phyloP scores from a whole-genome alignment of 1,140 invertebrate species.

The Drosophila kepulauana region DNA sequence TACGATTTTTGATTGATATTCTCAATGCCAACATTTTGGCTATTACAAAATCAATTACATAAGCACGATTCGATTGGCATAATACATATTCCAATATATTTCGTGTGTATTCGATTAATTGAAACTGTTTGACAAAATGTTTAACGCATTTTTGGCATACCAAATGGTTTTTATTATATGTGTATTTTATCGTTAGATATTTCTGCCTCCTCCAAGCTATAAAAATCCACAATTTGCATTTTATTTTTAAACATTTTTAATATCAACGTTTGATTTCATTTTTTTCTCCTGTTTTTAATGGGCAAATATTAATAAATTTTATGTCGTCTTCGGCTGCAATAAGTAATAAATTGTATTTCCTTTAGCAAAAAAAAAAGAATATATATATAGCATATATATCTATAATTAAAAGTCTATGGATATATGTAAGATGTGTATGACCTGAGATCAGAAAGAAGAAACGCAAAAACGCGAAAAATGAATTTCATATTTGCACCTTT shows the following conservation, averaged over 20 bases:
- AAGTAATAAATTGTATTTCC: conserved; percentile 79
- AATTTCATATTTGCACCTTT: conserved; percentile 69
- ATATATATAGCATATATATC: conserved; percentile 14
- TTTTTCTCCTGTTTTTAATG: conserved; percentile 50
- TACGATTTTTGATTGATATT: conserved; percentile 22
- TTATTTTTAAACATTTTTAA: conserved; percentile 73
- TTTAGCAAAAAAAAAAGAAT: background rate
- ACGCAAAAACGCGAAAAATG: conserved; percentile 36
- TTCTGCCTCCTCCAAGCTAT: conserved; percentile 52
- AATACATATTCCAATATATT: background rate
- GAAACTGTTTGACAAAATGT: conserved; percentile 52
- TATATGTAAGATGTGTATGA: conserved; percentile 43
- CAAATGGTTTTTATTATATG: conserved; percentile 47
- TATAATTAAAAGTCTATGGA: conserved; percentile 3
- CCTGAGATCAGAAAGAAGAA: conserved; percentile 38
- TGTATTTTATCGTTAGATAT: conserved; percentile 50
- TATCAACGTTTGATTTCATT: conserved; percentile 1
- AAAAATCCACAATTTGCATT: conserved; percentile 55
- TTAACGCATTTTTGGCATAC: conserved; percentile 74
- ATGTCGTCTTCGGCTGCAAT: conserved; percentile 67
- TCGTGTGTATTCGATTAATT: conserved; percentile 1
- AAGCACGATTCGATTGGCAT: conserved; percentile 21
- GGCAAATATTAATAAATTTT: conserved; percentile 78
- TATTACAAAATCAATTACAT: conserved; percentile 63
- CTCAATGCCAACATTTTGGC: conserved; percentile 47